Evolutionary conservation across 2,113 vertebrate genomes (phyloP), one percentile per base, ranked within the genome.

Genomic region (Colius striatus): DNA sequence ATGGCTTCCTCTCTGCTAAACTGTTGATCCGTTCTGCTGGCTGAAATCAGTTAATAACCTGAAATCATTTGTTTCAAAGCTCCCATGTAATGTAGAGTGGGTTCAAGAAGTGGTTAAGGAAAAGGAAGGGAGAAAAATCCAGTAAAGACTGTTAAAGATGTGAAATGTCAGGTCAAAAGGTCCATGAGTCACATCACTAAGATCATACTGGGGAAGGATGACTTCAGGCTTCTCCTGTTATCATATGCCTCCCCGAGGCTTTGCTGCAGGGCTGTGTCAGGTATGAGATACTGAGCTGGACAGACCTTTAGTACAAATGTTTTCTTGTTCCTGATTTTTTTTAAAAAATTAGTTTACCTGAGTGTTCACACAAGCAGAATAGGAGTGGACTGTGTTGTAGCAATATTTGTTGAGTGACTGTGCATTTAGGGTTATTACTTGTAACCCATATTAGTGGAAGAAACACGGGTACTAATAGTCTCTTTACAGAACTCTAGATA

Each of bases 401-500:
- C 30, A 81, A 22, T 13, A 13, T 32, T 26, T n/a, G 12, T n/a
- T 47, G 22, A 18, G 5, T 17, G 48, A 48, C 17, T 55, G 58
- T 79, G 65, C 53, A 65, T 79, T 92, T 92, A 87, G 50, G 17
- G 53, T 25, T 54, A 87, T 75, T 34, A 38, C 21, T 25, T 29
- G 29, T 81, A 92, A 89, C 74, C 84, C 88, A 43, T 63, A 55
- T 66, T 92, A 92, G 80, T 84, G 65, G 77, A 86, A 96, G 92
- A 41, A 66, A 30, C 16, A 68, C 47, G 72, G 85, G 54, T 61
- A 80, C 67, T 29, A 4, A 30, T 79, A 92, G 36, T 60, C 66
- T 73, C 95, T 97, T 97, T 92, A 47, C 76, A 83, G 62, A 50
- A 85, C 80, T 95, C 41, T 14, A 97, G 97, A 96, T 93, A 97